phyloP scores from a whole-genome alignment of 2,888 invertebrate species.

The Lepidocyrtoides sp. region DNA sequence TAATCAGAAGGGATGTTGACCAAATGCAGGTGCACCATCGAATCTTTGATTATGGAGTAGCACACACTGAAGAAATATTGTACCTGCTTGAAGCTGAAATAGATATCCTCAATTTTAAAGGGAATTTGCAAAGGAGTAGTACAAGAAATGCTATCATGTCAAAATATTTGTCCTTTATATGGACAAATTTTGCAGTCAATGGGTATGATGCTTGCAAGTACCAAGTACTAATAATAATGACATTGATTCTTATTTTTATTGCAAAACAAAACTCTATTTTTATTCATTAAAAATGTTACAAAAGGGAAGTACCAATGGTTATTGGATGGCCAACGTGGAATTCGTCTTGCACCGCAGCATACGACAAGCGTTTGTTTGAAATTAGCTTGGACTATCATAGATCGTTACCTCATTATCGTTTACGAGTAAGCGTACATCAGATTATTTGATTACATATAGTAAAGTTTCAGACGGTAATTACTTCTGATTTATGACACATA shows the following conservation, averaged over 20 bases:
- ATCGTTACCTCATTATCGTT: slow-evolving; percentile 20
- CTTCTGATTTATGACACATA: too few relatives aligned
- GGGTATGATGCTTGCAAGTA: too few relatives aligned
- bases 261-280: background rate
- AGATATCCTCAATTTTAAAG: background rate
- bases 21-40: slow-evolving; percentile 35
- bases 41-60: slow-evolving; percentile 60
- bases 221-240: too few relatives aligned
- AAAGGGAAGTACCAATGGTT: background rate
- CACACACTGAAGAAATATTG: slow-evolving; percentile 73
- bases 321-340: slow-evolving; percentile 44
- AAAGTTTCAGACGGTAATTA: too few relatives aligned
- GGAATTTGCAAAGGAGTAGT: background rate
- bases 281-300: too few relatives aligned
- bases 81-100: slow-evolving; percentile 52
- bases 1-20: background rate
- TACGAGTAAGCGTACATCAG: too few relatives aligned
- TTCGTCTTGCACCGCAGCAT: background rate
- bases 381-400: slow-evolving; percentile 53
- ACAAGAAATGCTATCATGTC: slow-evolving; percentile 49
- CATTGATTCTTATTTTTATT: too few relatives aligned
- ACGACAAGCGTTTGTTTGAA: slow-evolving; percentile 28
- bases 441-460: too few relatives aligned
- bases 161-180: slow-evolving; percentile 43
- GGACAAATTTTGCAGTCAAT: slow-evolving; percentile 59